Evolutionary conservation across 1,140 invertebrate genomes (phyloP).

Genomic region (Triops cancriformis): DNA sequence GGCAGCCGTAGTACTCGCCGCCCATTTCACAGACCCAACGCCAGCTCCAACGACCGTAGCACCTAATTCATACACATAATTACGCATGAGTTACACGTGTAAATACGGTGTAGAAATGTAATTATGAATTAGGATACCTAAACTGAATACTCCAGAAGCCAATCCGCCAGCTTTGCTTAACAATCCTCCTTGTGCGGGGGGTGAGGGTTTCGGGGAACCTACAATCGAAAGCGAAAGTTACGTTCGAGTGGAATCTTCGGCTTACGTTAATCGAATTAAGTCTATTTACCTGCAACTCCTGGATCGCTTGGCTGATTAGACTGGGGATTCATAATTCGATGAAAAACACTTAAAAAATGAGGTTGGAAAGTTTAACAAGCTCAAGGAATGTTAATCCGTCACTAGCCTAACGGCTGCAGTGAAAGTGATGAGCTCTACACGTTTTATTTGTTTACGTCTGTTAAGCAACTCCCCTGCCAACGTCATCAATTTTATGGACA

Average conservation of each 20-base stretch:
- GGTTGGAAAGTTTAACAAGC: not conserved
- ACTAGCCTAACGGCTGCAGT: not conserved
- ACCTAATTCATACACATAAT: too few species aligned
- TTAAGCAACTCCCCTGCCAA: not conserved
- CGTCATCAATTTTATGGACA: not conserved
- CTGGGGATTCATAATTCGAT: not conserved
- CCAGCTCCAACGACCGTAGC: not conserved
- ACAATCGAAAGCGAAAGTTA: not conserved
- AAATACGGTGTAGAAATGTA: too few species aligned
- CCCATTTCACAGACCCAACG: not conserved
- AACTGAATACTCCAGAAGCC: not conserved
- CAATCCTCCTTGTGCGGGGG: not conserved
- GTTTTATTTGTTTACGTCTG: constrained; percentile 2
- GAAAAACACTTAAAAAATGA: not conserved
- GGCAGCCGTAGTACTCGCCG: not conserved
- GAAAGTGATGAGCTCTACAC: not conserved
- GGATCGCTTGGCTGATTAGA: not conserved
- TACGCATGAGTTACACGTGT: too few species aligned
- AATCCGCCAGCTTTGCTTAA: not conserved
- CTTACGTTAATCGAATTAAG: not conserved
- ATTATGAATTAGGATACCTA: not conserved
- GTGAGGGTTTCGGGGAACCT: not conserved
- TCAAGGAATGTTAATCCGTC: not conserved
- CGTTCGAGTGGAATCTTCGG: not conserved
- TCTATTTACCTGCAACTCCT: not conserved